phyloP scores from a whole-genome alignment of 2,888 invertebrate species.

The Alentia gelatinosa region DNA sequence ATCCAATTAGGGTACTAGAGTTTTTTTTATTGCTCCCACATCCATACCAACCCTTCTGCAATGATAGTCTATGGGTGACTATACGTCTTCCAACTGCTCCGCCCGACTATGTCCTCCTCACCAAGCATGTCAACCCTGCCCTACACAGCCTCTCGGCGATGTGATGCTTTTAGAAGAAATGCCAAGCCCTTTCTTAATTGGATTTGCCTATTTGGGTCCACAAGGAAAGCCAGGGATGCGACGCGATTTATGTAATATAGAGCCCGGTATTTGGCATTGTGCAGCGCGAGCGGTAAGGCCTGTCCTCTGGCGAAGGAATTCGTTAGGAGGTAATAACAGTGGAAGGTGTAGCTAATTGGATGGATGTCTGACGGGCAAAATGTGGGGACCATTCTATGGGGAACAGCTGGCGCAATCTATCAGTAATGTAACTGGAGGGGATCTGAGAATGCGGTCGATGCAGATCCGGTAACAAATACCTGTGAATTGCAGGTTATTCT shows the following conservation, averaged over 20 bases:
- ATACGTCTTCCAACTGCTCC: not conserved
- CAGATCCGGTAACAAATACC: too few relatives aligned
- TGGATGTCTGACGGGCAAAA: not conserved
- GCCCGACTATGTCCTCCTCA: not conserved
- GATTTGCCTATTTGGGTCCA: not conserved
- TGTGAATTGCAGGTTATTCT: too few relatives aligned
- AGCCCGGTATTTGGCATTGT: not conserved
- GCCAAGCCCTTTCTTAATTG: conserved; percentile 22
- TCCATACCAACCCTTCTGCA: not conserved
- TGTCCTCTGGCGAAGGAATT: not conserved
- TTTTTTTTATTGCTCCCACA: conserved; percentile 18
- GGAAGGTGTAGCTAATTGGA: not conserved
- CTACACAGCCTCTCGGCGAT: not conserved
- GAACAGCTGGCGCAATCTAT: too few relatives aligned
- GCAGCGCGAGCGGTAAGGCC: not conserved
- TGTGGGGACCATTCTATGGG: too few relatives aligned
- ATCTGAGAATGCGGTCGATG: too few relatives aligned
- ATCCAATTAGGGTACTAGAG: conserved; percentile 45
- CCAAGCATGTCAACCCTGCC: not conserved
- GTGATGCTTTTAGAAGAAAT: conserved; percentile 33
- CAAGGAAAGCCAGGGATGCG: not conserved
- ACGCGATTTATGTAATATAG: conserved; percentile 30
- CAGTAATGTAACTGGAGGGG: too few relatives aligned
- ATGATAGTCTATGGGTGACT: conserved; percentile 40
- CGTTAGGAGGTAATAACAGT: not conserved